Percentiles rank a stretch among this genome's conserved stretches.
Conservation (phyloP, 2,888 invertebrate species). For the Teleogryllus oceanicus region DNA sequence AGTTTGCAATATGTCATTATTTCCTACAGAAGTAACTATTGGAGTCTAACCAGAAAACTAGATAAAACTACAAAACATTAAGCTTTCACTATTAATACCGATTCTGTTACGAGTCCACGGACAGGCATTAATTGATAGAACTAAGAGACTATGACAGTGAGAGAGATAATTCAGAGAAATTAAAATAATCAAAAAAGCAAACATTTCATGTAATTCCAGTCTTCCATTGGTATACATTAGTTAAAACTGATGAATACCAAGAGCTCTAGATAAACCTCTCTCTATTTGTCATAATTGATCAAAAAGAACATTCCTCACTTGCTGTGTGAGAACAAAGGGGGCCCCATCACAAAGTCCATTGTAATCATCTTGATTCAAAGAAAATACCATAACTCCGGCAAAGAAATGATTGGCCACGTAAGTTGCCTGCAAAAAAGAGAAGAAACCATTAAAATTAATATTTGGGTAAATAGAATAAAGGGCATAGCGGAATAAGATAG, state of each 20-base stretch:
- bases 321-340: slow-evolving; percentile 49
- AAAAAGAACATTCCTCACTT: slow-evolving; percentile 41
- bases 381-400: slow-evolving; percentile 81
- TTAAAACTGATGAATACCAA: slow-evolving; percentile 27
- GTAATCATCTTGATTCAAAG: slow-evolving; percentile 77
- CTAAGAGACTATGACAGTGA: neutral
- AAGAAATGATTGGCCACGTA: slow-evolving; percentile 62
- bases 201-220: neutral
- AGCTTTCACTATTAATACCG: too few relatives aligned
- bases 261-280: slow-evolving; percentile 41
- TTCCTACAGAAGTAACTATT: too few relatives aligned
- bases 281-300: slow-evolving; percentile 45
- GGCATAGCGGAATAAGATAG: too few relatives aligned
- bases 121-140: neutral
- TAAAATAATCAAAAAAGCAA: neutral
- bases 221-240: neutral
- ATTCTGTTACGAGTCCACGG: too few relatives aligned
- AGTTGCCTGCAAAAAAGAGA: slow-evolving; percentile 49
- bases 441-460: neutral
- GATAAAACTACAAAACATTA: too few relatives aligned
- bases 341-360: slow-evolving; percentile 54
- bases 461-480: too few relatives aligned
- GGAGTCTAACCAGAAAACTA: too few relatives aligned
- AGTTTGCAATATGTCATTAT: too few relatives aligned
- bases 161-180: neutral